Base-by-base conservation (phyloP, 2,888 invertebrate genomes). In the Cabera pusaria region DNA sequence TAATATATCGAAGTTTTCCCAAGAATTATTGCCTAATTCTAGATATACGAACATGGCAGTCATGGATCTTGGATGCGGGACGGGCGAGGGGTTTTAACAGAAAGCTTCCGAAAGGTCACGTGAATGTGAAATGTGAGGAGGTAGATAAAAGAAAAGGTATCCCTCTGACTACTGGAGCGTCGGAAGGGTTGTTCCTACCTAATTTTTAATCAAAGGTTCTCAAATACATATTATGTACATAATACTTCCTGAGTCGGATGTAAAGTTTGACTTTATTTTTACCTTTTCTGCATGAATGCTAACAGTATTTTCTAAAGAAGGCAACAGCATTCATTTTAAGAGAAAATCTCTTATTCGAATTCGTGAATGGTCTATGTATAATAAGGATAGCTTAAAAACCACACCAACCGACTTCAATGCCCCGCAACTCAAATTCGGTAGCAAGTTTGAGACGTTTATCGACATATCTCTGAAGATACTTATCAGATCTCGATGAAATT, bases 1-100 rank as follows among this genome's bases (percentile, higher is more conserved):
- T 83, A 84, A 86, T 85, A 82, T 81, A 83, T 85, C 55, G 76
- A 56, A 64, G 64, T 63, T 70, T 72, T 75, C 67, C 62, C 53
- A 66, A 78, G 74, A 83, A 76, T 79, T 81, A 83, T 76, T 61
- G 67, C 64, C 56, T 59, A 63, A 59, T 62, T 64, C 72, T 3
- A 35, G 73, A 27, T 23, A 68, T 27, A 69, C 70, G 60, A 71
- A 69, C n/a, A n/a, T n/a, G n/a, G n/a, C n/a, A 65, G 66, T 64
- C 64, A 58, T 62, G 56, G 59, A 61, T 62, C 63, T 62, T 51
- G 54, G 62, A 70, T 64, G 59, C 51, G 57, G 49, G 43, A 52
- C 25, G 29, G 5, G 7, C 16, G 17, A 40, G 20, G 18, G 32
- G 16, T 38, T 27, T 49, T 26, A 33, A 37, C 48, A 38, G 45